phyloP scores from a whole-genome alignment of 2,797 vertebrate genomes.

The Anolis apletophallus region DNA sequence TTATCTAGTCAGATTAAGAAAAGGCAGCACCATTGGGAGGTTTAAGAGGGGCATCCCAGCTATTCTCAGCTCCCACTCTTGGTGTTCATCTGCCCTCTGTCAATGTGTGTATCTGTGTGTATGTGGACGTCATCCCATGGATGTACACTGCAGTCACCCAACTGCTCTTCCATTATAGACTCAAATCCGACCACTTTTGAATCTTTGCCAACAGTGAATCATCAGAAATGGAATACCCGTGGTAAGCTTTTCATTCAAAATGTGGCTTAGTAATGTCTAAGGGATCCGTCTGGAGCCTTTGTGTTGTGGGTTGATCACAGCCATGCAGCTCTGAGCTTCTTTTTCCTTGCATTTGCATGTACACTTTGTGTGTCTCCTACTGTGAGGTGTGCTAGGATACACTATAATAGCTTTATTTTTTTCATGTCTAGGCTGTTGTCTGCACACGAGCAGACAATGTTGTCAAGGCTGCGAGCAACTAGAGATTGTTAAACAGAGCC shows the following conservation, averaged over 20 bases:
- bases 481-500: constrained; percentile 35
- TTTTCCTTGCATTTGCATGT: constrained; percentile 48
- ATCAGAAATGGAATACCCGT: constrained; percentile 54
- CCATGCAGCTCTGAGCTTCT: constrained; percentile 57
- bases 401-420: constrained; percentile 33
- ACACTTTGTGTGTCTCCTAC: constrained; percentile 51
- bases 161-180: not conserved
- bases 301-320: constrained; percentile 28
- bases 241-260: constrained; percentile 24
- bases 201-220: constrained; percentile 56
- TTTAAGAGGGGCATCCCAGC: not conserved
- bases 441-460: constrained; percentile 56
- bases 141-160: not conserved
- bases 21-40: not conserved
- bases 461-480: constrained; percentile 50
- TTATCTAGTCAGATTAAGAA: constrained; percentile 24
- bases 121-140: not conserved
- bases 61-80: not conserved
- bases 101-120: no score
- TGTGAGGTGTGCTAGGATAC: constrained; percentile 28
- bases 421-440: constrained; percentile 71
- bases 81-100: no score
- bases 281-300: constrained; percentile 31
- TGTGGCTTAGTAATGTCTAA: constrained; percentile 42
- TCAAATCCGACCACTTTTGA: constrained; percentile 33